These are phyloP conservation scores for Sebastolobus alascanus DNA, from an alignment of 2,797 vertebrate genomes.

Conservation along the genomic window DNA sequence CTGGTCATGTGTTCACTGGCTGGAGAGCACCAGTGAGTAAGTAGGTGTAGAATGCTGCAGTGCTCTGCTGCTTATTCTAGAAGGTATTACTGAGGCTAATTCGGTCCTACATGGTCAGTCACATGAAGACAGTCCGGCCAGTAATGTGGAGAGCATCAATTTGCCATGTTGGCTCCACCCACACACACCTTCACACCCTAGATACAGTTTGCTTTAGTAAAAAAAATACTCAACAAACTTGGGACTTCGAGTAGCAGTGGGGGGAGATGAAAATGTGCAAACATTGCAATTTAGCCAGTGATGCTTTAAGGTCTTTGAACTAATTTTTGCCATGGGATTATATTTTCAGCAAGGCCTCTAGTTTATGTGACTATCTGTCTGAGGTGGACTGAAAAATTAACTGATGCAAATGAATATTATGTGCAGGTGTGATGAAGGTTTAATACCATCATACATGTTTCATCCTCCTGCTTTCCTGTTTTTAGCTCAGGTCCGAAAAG, in stretches of 20 bases:
- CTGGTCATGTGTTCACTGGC: background rate
- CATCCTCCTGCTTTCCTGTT: background rate
- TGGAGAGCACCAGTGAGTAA: background rate
- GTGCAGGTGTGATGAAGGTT: background rate
- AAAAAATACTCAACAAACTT: background rate
- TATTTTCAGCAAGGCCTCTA: background rate
- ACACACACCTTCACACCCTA: background rate
- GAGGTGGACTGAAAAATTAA: background rate
- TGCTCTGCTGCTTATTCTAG: conserved; percentile 25
- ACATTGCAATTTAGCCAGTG: background rate
- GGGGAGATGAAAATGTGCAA: background rate
- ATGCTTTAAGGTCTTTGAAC: background rate
- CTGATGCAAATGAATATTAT: background rate
- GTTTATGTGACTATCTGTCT: background rate
- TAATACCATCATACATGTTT: background rate
- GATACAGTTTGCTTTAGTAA: background rate
- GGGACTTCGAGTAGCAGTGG: background rate
- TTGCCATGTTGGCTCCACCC: background rate
- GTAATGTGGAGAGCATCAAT: conserved; percentile 2
- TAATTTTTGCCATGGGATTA: background rate
- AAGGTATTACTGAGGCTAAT: conserved; percentile 41
- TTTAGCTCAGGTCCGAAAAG: background rate
- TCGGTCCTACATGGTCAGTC: conserved; percentile 34
- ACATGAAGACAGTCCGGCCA: conserved; percentile 9
- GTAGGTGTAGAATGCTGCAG: background rate